Evolutionary conservation across 2,888 invertebrate genomes (phyloP).

Genomic region (Chloroclystis v-ata): DNA sequence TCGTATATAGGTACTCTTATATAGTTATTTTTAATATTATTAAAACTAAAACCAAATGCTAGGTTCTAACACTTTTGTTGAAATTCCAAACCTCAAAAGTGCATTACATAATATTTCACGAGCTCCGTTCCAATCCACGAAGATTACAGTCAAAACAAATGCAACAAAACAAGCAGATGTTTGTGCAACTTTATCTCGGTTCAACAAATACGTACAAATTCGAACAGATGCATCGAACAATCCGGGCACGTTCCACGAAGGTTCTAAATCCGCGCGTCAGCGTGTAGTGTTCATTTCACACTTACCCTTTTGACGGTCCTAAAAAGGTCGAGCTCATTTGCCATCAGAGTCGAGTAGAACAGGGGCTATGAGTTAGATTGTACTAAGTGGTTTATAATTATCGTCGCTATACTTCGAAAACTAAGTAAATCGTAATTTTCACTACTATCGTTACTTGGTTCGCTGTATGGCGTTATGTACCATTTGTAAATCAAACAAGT

Average conservation of each 20-base stretch:
- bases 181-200: background rate
- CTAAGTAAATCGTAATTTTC: no score
- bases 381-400: background rate
- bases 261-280: slow-evolving; percentile 27
- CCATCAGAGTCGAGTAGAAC: slow-evolving; percentile 32
- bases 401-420: no score
- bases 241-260: slow-evolving; percentile 17
- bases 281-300: slow-evolving; percentile 58
- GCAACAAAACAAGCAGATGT: slow-evolving; percentile 1
- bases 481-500: no score
- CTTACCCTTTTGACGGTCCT: slow-evolving; percentile 56
- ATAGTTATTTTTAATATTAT: no score
- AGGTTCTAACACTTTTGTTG: no score
- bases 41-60: no score
- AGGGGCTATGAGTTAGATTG: background rate
- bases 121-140: no score
- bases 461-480: no score
- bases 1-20: no score
- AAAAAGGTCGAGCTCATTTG: slow-evolving; percentile 65
- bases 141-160: background rate
- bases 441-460: no score
- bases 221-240: slow-evolving; percentile 8
- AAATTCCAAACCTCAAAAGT: no score
- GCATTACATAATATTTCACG: no score
- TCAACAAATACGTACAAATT: slow-evolving; percentile 2